Evolutionary conservation across 37 sponge, comb jelly and placozoan genomes (phyloP).

Genomic region (Halichondria panicea): DNA sequence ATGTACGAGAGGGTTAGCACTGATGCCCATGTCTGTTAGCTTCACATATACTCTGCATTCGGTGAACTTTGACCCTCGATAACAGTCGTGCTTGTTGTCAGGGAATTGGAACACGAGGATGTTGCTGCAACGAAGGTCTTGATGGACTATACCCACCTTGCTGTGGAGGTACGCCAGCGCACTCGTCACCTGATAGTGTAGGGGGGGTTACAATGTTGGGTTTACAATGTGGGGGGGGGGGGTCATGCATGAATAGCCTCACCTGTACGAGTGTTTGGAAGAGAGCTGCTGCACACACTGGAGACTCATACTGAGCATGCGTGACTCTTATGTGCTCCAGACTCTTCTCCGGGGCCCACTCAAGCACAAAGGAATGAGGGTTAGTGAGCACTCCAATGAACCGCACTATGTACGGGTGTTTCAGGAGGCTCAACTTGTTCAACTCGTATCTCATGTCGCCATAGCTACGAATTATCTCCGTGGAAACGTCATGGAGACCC

Average conservation of each 20-base stretch:
- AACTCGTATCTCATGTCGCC: conserved; percentile 71
- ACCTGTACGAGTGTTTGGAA: conserved; percentile 46
- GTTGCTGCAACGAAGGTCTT: conserved; percentile 55
- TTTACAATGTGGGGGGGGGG: background rate
- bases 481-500: conserved; percentile 2
- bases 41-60: conserved; percentile 47
- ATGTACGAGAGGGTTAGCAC: conserved; percentile 40
- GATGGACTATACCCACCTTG: conserved; percentile 44
- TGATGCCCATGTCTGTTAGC: conserved; percentile 62
- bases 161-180: conserved; percentile 55
- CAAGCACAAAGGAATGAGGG: conserved; percentile 68
- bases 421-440: conserved; percentile 48
- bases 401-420: conserved; percentile 56
- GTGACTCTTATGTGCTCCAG: conserved; percentile 32
- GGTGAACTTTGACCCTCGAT: background rate
- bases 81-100: conserved; percentile 24
- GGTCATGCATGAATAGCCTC: background rate
- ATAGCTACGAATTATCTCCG: conserved; percentile 50
- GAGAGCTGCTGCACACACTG: conserved; percentile 31
- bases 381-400: conserved; percentile 64
- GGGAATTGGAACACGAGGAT: conserved; percentile 64
- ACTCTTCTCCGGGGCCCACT: conserved; percentile 77
- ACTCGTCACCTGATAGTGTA: conserved; percentile 31
- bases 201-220: background rate
- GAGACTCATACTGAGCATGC: background rate